Evolutionary conservation across 1,140 invertebrate species (phyloP).

Genomic region (Trachymyrmex cornetzi): DNA sequence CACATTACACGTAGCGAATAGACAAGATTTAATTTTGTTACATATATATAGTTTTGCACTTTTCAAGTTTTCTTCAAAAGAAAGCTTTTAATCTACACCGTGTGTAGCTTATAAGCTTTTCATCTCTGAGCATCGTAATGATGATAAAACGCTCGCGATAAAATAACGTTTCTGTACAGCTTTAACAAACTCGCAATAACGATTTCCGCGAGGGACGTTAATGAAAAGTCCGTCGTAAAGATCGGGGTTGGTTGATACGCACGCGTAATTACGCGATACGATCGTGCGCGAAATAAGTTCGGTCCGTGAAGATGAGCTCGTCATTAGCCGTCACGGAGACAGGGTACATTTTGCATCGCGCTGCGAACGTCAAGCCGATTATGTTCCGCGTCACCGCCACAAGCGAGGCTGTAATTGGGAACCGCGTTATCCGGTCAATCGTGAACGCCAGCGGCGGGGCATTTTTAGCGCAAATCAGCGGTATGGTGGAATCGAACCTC

Average conservation of each 20-base stretch:
- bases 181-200: not conserved
- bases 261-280: conserved; percentile 34
- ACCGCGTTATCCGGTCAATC: conserved; percentile 77
- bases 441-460: conserved; percentile 68
- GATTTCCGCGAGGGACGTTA: not conserved
- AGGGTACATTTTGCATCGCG: conserved; percentile 37
- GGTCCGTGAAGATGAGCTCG: conserved; percentile 43
- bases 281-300: conserved; percentile 39
- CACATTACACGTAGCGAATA: not conserved
- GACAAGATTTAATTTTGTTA: not conserved
- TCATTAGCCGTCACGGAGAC: conserved; percentile 24
- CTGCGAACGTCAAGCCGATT: conserved; percentile 64
- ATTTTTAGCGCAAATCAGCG: conserved; percentile 76
- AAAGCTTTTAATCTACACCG: not conserved
- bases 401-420: conserved; percentile 79
- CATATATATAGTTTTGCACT: not conserved
- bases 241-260: conserved; percentile 15
- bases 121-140: not conserved
- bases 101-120: not conserved
- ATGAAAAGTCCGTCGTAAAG: conserved; percentile 29
- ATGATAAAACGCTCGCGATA: not conserved
- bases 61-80: not conserved
- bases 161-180: conserved; percentile 1
- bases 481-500: conserved; percentile 42
- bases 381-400: conserved; percentile 65